Evolutionary conservation across 1,140 invertebrate genomes (phyloP).

Genomic region (Ostrea edulis): DNA sequence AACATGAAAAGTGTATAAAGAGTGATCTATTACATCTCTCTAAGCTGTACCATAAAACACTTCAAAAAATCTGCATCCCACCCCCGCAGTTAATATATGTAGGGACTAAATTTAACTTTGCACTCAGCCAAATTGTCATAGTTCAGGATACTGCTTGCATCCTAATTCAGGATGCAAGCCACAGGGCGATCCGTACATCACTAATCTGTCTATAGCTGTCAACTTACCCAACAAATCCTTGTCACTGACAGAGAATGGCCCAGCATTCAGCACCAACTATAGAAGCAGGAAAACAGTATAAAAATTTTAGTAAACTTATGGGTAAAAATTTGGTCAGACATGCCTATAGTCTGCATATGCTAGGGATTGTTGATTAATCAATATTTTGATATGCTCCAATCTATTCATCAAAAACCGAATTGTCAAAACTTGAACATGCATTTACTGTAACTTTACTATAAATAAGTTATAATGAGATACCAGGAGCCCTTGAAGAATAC

Average conservation of each 20-base stretch:
- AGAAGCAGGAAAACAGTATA: background rate
- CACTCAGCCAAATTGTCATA: background rate
- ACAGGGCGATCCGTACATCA: background rate
- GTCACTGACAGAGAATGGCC: background rate
- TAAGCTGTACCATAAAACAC: background rate
- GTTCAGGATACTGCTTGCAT: background rate
- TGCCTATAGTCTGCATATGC: too few relatives aligned
- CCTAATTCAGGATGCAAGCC: background rate
- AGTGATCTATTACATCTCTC: background rate
- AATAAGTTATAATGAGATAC: too few relatives aligned
- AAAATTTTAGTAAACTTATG: too few relatives aligned
- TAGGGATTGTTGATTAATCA: too few relatives aligned
- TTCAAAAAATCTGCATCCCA: background rate
- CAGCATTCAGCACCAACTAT: conserved; percentile 10
- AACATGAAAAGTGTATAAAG: too few relatives aligned
- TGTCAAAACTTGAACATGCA: too few relatives aligned
- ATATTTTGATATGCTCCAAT: too few relatives aligned
- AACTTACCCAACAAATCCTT: background rate
- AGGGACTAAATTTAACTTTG: background rate
- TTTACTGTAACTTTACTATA: too few relatives aligned
- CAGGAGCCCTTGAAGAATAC: too few relatives aligned
- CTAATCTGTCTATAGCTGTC: background rate
- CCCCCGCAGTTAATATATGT: conserved; percentile 6
- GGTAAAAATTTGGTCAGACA: background rate
- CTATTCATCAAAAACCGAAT: too few relatives aligned